phyloP scores from a whole-genome alignment of 37 sponge, comb jelly and placozoan genomes.

The Halisarca cf. caerulea region DNA sequence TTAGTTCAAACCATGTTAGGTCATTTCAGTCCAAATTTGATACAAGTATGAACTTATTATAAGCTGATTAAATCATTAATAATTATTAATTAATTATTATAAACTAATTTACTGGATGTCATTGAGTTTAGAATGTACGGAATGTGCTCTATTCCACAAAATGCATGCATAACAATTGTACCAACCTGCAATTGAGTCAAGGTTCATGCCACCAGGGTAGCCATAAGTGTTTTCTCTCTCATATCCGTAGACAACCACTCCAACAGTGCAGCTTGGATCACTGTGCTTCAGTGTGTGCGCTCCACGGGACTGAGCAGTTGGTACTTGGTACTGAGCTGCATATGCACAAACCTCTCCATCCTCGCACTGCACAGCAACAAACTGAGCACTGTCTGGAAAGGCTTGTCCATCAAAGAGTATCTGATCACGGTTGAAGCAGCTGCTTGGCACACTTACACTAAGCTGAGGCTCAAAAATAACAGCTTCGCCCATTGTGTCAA shows the following conservation, averaged over 20 bases:
- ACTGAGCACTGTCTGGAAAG: background rate
- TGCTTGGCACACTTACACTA: background rate
- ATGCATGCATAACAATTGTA: too few species aligned
- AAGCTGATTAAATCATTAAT: too few species aligned
- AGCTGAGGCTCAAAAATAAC: background rate
- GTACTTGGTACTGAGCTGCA: conserved; percentile 2
- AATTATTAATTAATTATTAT: too few species aligned
- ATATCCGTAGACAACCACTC: conserved; percentile 54
- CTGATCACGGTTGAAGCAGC: background rate
- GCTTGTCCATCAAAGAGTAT: background rate
- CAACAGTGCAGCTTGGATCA: background rate
- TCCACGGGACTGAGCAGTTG: background rate
- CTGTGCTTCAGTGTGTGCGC: background rate
- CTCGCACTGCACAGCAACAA: background rate
- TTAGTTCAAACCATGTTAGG: too few species aligned
- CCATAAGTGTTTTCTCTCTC: conserved; percentile 49
- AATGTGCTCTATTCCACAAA: too few species aligned
- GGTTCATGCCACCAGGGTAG: conserved; percentile 55
- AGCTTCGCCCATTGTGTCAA: background rate
- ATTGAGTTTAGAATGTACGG: too few species aligned
- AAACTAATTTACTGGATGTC: too few species aligned
- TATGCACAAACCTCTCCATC: conserved; percentile 2
- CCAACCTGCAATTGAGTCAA: conserved; percentile 49
- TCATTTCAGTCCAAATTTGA: too few species aligned
- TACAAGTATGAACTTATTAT: too few species aligned